A percentile compares a stretch with the other conserved stretches of the same genome.
Conservation (phyloP, 2,888 invertebrate species). For the Cyclophora albipunctata region DNA sequence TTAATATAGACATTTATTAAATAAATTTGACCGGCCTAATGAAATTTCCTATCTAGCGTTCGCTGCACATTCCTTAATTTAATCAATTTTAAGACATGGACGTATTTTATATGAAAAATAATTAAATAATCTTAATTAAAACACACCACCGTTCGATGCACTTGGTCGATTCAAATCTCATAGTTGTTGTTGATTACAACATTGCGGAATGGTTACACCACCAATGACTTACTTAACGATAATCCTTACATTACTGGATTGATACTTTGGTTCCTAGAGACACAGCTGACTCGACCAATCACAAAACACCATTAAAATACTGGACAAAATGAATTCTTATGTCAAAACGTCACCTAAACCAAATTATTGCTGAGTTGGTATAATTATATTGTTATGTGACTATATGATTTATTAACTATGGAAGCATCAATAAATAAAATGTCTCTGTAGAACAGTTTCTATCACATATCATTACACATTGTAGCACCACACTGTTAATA, state of each 20-base stretch:
- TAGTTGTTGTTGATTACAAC: slow-evolving; percentile 33
- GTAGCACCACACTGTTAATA: slow-evolving; percentile 75
- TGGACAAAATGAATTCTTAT: slow-evolving; percentile 50
- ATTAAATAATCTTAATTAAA: slow-evolving; percentile 34
- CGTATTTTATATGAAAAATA: slow-evolving; percentile 35
- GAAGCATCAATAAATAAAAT: slow-evolving; percentile 73
- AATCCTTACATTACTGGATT: slow-evolving; percentile 32
- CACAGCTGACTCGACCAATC: slow-evolving; percentile 35
- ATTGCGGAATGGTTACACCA: slow-evolving; percentile 35
- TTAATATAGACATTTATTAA: slow-evolving; percentile 7
- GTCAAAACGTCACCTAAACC: slow-evolving; percentile 44
- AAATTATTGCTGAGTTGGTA: slow-evolving; percentile 62
- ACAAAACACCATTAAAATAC: slow-evolving; percentile 36
- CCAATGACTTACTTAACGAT: slow-evolving; percentile 27
- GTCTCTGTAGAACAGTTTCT: slow-evolving; percentile 72
- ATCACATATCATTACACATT: slow-evolving; percentile 74
- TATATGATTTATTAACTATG: slow-evolving; percentile 60
- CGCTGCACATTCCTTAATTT: slow-evolving; percentile 28
- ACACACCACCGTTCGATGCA: slow-evolving; percentile 31
- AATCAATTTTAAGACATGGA: slow-evolving; percentile 38
- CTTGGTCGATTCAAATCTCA: slow-evolving; percentile 44
- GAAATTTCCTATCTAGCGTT: slow-evolving; percentile 56
- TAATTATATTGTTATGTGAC: slow-evolving; percentile 51
- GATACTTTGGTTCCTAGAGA: slow-evolving; percentile 55
- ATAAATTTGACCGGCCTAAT: slow-evolving; percentile 21